phyloP scores from a whole-genome alignment of 2,888 invertebrate species.

The Calliopum simillimum region DNA sequence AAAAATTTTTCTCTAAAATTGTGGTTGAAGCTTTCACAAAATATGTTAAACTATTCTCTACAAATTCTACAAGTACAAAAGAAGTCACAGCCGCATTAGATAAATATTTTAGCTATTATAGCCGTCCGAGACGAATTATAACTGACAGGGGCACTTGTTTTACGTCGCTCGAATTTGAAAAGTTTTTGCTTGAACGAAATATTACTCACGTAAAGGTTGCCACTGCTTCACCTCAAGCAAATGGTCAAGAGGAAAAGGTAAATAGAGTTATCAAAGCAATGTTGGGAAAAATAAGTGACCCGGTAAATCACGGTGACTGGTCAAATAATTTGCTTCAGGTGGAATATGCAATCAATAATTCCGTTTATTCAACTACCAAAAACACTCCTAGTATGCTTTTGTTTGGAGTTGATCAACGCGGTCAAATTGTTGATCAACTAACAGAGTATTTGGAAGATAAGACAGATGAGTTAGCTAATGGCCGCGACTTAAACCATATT shows the following conservation, averaged over 20 bases:
- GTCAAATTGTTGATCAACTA: constrained; percentile 18
- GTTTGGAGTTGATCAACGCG: constrained; percentile 39
- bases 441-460: constrained; percentile 29
- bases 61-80: not conserved
- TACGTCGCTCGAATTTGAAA: constrained; percentile 25
- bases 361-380: constrained; percentile 29
- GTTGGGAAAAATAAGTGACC: constrained; percentile 32
- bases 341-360: constrained; percentile 42
- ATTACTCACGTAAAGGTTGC: constrained; percentile 35
- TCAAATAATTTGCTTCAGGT: constrained; percentile 7
- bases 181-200: constrained; percentile 17
- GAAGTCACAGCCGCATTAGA: not conserved
- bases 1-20: no score
- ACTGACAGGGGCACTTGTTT: constrained; percentile 20
- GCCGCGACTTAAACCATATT: constrained; percentile 4
- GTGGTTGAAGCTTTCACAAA: no score
- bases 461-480: no score
- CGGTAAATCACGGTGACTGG: constrained; percentile 32
- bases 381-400: constrained; percentile 31
- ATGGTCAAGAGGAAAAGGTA: constrained; percentile 34
- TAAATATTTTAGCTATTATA: not conserved
- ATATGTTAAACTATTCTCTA: no score
- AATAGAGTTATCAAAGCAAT: constrained; percentile 35
- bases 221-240: constrained; percentile 29
- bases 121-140: not conserved